These are phyloP conservation scores for Tursiops truncatus DNA, from an alignment of 2,113 vertebrate species.

Conservation along the genomic window DNA sequence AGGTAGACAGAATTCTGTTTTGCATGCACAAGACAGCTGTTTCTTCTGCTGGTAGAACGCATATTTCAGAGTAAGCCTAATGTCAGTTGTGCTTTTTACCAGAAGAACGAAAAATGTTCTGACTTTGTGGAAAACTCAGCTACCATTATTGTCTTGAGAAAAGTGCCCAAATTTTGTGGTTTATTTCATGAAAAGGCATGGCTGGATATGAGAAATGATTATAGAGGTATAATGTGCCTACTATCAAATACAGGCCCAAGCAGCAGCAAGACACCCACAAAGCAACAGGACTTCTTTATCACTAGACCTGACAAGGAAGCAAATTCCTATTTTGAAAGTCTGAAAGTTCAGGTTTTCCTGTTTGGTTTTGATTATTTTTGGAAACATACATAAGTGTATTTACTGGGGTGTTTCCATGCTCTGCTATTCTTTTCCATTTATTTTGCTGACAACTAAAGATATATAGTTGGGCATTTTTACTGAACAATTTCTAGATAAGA, in stretches of 20 bases:
- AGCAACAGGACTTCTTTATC: constrained; percentile 28
- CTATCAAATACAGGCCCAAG: constrained; percentile 9
- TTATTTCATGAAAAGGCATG: constrained; percentile 56
- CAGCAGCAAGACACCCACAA: not conserved
- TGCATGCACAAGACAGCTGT: not conserved
- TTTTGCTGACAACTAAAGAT: constrained; percentile 13
- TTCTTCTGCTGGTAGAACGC: not conserved
- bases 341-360: constrained; percentile 24
- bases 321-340: constrained; percentile 24
- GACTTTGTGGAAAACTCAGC: constrained; percentile 53
- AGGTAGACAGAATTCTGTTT: not conserved
- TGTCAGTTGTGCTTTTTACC: constrained; percentile 30
- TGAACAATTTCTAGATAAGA: not conserved
- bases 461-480: not conserved
- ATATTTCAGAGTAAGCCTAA: constrained; percentile 35
- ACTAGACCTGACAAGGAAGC: constrained; percentile 30
- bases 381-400: constrained; percentile 16
- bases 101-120: constrained; percentile 34
- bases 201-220: constrained; percentile 59
- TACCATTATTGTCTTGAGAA: constrained; percentile 61
- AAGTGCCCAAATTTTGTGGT: constrained; percentile 50
- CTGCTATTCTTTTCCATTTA: constrained; percentile 2
- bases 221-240: constrained; percentile 12
- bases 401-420: constrained; percentile 30
- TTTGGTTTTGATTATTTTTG: constrained; percentile 61